phyloP scores from a whole-genome alignment of 2,113 vertebrate genomes.

The Plestiodon gilberti region DNA sequence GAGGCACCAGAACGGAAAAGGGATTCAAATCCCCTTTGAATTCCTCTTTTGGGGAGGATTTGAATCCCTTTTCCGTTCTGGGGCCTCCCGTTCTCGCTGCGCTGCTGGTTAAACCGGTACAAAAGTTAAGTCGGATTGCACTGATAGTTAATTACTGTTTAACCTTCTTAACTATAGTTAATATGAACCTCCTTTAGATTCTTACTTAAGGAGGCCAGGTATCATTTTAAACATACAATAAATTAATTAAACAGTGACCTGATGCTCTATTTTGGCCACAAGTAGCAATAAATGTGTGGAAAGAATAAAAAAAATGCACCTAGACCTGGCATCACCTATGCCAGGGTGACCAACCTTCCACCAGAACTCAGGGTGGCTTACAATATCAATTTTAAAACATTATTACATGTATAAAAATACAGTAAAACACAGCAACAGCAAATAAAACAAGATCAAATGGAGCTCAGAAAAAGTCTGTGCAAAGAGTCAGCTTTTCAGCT shows the following conservation, averaged over 20 bases:
- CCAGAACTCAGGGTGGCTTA: too few species aligned
- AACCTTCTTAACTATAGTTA: background rate
- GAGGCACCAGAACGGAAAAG: too few species aligned
- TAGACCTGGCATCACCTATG: background rate
- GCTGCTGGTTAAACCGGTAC: too few species aligned
- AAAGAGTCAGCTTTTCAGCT: too few species aligned
- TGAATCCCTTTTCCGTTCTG: too few species aligned
- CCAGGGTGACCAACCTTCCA: background rate
- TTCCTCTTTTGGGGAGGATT: too few species aligned
- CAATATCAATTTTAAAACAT: background rate
- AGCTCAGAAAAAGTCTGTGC: too few species aligned
- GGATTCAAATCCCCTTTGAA: too few species aligned
- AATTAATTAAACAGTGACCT: background rate
- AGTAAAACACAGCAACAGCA: too few species aligned
- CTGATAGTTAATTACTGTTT: constrained; percentile 2
- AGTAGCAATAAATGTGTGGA: background rate
- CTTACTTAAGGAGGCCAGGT: background rate
- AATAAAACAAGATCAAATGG: too few species aligned
- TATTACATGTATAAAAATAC: background rate
- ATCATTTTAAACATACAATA: background rate
- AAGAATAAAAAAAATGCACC: background rate
- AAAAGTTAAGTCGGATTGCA: too few species aligned
- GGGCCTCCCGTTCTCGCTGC: too few species aligned
- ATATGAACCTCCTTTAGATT: background rate
- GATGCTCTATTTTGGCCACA: background rate